Conservation (phyloP, 1,140 invertebrate genomes). For the Chrysopa pallens region DNA sequence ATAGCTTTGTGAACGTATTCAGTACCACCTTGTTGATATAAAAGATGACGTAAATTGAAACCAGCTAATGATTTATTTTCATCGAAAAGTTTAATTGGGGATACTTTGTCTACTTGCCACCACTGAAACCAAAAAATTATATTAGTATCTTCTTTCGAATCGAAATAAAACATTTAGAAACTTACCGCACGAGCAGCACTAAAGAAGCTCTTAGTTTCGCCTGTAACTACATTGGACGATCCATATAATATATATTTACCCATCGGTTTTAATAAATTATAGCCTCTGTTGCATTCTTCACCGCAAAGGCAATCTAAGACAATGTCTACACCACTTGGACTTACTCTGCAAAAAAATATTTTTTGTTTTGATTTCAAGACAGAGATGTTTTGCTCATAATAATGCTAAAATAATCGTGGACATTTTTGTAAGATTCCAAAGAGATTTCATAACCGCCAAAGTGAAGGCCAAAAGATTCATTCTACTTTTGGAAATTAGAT, state of each 20-base stretch:
- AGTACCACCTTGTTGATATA: conserved; percentile 61
- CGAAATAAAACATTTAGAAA: conserved; percentile 11
- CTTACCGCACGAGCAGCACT: conserved; percentile 69
- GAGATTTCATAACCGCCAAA: too few species aligned
- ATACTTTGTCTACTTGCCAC: conserved; percentile 84
- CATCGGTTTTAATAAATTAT: conserved; percentile 70
- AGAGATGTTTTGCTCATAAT: too few species aligned
- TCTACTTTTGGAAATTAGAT: too few species aligned
- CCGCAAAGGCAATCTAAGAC: conserved; percentile 77
- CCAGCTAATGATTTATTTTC: conserved; percentile 73
- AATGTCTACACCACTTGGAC: conserved; percentile 66
- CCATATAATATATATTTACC: conserved; percentile 79
- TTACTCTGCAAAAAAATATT: conserved; percentile 30
- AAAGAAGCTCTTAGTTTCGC: conserved; percentile 78
- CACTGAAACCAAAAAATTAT: conserved; percentile 34
- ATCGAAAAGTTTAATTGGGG: conserved; percentile 70
- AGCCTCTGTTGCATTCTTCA: conserved; percentile 73
- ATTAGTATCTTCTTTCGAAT: neutral
- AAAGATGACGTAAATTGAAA: conserved; percentile 65
- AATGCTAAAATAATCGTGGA: too few species aligned
- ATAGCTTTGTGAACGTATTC: conserved; percentile 49
- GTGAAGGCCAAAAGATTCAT: too few species aligned
- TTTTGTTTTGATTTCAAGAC: too few species aligned
- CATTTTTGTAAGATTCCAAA: too few species aligned
- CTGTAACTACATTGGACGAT: conserved; percentile 69